Base-by-base conservation (phyloP, 2,888 invertebrate genomes). In the Nycteola revayana region DNA sequence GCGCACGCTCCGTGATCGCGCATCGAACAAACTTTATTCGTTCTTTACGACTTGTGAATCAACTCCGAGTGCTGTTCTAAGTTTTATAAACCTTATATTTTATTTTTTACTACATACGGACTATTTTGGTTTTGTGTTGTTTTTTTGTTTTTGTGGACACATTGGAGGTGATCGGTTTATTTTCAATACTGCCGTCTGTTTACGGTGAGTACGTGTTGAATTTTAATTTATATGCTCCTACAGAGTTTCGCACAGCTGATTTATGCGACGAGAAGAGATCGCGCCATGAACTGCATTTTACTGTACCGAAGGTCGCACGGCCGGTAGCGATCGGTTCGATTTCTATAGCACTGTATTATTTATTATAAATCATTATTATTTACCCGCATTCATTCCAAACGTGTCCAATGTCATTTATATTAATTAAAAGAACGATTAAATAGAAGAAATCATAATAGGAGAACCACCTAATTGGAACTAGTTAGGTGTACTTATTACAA, bases 101-200 rank as follows among this genome's bases (percentile, higher is more conserved):
- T 60, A 25, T 10, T 58, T 67, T 74, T 70, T 74, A 69, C 67
- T 66, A 51, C 54, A 52, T 60, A 64, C 67, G 60, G 66, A 78
- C 77, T 69, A 75, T 85, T 76, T 70, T 72, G 70, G 60, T 51
- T 74, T 77, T 81, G 82, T 84, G 82, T 76, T 84, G 84, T 84
- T 84, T 80, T 61, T 69, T 65, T 60, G 65, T 70, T 80, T 75
- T 65, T 73, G 86, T 87, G 85, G 72, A 72, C 76, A 75, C 69
- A 70, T 84, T 81, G 84, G 83, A 82, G 76, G 81, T 79, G 75
- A 73, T 74, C 72, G 60, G 75, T 77, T 79, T 78, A 75, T 79
- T 81, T 79, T 72, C 75, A 66, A 71, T 71, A 72, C 83, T 64
- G 70, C 69, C 73, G 74, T 68, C 74, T 76, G 77, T 81, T 80